Percentiles rank a stretch among this genome's conserved stretches.
phyloP scores from a whole-genome alignment of 2,797 vertebrate species.

The Falco cherrug region DNA sequence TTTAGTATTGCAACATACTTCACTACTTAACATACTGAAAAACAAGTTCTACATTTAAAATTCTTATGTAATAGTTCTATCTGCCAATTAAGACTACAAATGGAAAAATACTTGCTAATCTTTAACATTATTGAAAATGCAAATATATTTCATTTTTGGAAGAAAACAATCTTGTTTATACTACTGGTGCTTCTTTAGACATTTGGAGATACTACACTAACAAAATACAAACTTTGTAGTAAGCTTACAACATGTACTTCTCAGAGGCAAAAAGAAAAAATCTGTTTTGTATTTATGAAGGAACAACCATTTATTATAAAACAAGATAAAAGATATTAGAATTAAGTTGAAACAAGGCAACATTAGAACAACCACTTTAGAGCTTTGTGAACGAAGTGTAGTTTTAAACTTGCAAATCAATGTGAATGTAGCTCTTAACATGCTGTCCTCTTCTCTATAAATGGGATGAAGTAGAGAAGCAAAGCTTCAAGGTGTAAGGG shows the following conservation, averaged over 20 bases:
- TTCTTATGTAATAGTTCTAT: constrained; percentile 69
- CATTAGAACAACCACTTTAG: constrained; percentile 75
- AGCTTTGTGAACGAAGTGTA: constrained; percentile 69
- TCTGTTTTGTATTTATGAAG: constrained; percentile 49
- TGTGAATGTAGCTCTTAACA: constrained; percentile 67
- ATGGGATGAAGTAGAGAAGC: constrained; percentile 92
- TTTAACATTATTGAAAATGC: constrained; percentile 72
- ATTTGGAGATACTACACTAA: constrained; percentile 66
- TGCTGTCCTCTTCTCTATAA: constrained; percentile 82
- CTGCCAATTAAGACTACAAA: constrained; percentile 70
- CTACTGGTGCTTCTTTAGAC: constrained; percentile 57
- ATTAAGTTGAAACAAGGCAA: constrained; percentile 78
- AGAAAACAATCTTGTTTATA: constrained; percentile 67
- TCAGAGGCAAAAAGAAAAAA: constrained; percentile 72
- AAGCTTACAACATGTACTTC: constrained; percentile 71
- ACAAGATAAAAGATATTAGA: constrained; percentile 70
- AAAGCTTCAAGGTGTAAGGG: constrained; percentile 96
- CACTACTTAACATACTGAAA: constrained; percentile 67
- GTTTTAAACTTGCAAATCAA: constrained; percentile 72
- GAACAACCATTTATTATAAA: constrained; percentile 80
- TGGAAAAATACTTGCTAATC: constrained; percentile 78
- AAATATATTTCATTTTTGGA: constrained; percentile 74
- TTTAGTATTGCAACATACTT: constrained; percentile 74
- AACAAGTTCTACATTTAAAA: constrained; percentile 71
- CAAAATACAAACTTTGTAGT: constrained; percentile 72